These are phyloP conservation scores for Neogobius melanostomus DNA, from an alignment of 2,113 vertebrate species.

Conservation along the genomic window DNA sequence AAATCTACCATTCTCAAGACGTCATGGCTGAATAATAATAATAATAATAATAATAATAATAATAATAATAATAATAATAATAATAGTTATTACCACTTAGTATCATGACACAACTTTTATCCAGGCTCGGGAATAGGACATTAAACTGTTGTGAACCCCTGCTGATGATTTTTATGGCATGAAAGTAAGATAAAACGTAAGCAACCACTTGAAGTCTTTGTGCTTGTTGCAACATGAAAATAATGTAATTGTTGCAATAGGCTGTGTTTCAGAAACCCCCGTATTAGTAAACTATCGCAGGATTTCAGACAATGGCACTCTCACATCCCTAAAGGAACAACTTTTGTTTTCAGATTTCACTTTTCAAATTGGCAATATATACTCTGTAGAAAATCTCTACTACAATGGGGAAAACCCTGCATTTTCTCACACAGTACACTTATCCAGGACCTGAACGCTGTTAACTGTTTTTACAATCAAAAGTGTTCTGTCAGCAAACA, in stretches of 20 bases:
- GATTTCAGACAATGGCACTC: conserved; percentile 49
- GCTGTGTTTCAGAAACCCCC: conserved; percentile 48
- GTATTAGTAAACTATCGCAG: conserved; percentile 43
- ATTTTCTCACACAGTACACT: no score
- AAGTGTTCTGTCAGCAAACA: background rate
- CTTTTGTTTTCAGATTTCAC: conserved; percentile 34
- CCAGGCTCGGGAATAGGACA: no score
- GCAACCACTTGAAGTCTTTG: background rate
- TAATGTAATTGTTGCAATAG: background rate
- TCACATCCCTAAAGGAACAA: conserved; percentile 68
- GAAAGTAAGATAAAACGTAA: background rate
- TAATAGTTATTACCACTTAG: no score
- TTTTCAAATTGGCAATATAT: conserved; percentile 51
- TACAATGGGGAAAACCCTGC: background rate
- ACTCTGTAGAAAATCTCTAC: conserved; percentile 37
- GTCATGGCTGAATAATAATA: no score
- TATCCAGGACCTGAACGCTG: no score
- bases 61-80: no score
- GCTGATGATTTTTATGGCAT: no score
- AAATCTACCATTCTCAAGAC: no score
- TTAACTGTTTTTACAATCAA: no score
- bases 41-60: no score
- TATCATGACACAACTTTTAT: no score
- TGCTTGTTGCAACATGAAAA: conserved; percentile 9
- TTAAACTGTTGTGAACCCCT: no score